Evolutionary conservation across 2,797 vertebrate species (phyloP).

Genomic region (Microctenopoma lineatum): DNA sequence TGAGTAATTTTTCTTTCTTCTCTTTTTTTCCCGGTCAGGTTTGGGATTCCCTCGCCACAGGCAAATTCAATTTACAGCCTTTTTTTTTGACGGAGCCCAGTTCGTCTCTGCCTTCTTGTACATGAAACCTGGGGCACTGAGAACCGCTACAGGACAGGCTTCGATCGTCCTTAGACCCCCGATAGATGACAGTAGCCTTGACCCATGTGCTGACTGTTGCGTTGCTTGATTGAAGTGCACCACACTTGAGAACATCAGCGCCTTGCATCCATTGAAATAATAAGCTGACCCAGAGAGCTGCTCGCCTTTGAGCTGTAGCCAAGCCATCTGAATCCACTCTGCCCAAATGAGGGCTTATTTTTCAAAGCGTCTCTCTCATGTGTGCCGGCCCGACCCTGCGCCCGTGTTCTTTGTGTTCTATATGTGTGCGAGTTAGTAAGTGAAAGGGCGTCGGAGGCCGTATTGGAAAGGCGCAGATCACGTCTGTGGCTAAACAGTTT

Average conservation of each 20-base stretch:
- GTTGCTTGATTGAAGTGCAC: constrained; percentile 80
- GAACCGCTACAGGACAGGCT: constrained; percentile 44
- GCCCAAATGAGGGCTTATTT: constrained; percentile 86
- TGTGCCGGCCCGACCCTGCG: constrained; percentile 72
- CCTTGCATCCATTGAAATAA: constrained; percentile 84
- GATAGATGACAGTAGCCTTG: constrained; percentile 70
- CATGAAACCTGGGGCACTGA: constrained; percentile 13
- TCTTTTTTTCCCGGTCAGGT: constrained; percentile 62
- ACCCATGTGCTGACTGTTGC: constrained; percentile 71
- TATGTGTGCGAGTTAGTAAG: constrained; percentile 52
- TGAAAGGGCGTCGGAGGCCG: constrained; percentile 46
- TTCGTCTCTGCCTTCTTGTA: constrained; percentile 23
- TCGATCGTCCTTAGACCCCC: constrained; percentile 43
- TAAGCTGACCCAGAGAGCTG: constrained; percentile 83
- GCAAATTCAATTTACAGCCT: constrained; percentile 72
- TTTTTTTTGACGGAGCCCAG: constrained; percentile 21
- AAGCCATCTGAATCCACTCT: constrained; percentile 90
- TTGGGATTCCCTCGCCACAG: constrained; percentile 80
- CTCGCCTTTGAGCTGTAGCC: constrained; percentile 83
- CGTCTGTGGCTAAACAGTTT: constrained; percentile 70
- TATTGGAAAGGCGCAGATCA: constrained; percentile 67
- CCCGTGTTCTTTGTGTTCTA: constrained; percentile 58
- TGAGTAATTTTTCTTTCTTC: constrained; percentile 67
- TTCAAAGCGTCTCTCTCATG: constrained; percentile 83
- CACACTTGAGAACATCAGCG: constrained; percentile 83